phyloP scores from a whole-genome alignment of 2,113 vertebrate species.

The Pampusana beccarii region DNA sequence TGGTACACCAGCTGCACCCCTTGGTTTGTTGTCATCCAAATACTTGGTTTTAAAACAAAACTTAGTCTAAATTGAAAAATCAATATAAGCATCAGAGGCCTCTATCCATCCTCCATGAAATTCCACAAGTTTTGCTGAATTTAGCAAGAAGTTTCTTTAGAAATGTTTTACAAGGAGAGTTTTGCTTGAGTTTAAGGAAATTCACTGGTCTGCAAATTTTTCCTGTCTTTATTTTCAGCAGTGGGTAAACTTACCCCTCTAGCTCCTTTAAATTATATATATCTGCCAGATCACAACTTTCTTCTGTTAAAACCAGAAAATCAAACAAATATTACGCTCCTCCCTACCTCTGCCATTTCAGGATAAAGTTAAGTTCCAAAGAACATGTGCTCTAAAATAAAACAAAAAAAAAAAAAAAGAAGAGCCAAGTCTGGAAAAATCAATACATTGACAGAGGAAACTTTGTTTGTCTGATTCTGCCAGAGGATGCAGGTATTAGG shows the following conservation, averaged over 20 bases:
- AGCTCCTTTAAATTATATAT: neutral
- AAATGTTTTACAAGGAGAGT: neutral
- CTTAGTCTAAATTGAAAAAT: neutral
- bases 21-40: fast-evolving
- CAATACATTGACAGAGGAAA: constrained; percentile 33
- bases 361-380: neutral
- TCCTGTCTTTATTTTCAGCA: neutral
- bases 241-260: neutral
- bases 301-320: neutral
- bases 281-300: neutral
- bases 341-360: neutral
- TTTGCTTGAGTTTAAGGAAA: neutral
- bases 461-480: constrained; percentile 46
- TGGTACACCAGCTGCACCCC: neutral
- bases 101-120: neutral
- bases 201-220: neutral
- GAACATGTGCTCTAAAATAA: neutral
- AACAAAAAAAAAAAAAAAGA: neutral
- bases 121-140: neutral
- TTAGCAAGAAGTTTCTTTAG: neutral
- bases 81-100: neutral
- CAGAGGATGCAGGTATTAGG: constrained; percentile 36
- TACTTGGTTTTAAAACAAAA: neutral
- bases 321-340: neutral
- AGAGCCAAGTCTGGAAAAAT: constrained; percentile 35